Evolutionary conservation across 2,797 vertebrate genomes (phyloP).

Genomic region (Pteropus rufus): DNA sequence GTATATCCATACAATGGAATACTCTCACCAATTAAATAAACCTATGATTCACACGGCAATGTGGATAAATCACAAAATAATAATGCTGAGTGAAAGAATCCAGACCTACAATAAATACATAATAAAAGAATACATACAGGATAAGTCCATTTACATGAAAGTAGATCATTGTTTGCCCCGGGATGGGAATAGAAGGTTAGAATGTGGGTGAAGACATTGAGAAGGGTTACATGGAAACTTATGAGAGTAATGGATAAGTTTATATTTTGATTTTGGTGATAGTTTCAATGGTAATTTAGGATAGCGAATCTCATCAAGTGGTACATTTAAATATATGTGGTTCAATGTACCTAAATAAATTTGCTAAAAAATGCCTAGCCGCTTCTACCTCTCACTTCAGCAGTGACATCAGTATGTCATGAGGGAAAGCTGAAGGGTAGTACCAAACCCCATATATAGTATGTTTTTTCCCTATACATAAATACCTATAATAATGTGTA

Average conservation of each 20-base stretch:
- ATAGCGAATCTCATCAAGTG: slow-evolving; percentile 3
- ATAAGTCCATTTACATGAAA: not conserved
- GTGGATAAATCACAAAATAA: not conserved
- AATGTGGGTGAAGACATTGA: not conserved
- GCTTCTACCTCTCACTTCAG: not conserved
- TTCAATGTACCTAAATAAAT: not conserved
- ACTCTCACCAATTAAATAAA: not conserved
- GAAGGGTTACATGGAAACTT: not conserved
- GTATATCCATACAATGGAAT: not conserved
- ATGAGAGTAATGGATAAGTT: not conserved
- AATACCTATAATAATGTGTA: not conserved
- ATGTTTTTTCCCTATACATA: not conserved
- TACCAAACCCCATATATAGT: not conserved
- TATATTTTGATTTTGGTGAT: slow-evolving; percentile 17
- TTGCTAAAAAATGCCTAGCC: not conserved
- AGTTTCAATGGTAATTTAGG: not conserved
- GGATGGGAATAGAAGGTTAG: not conserved
- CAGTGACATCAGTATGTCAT: not conserved
- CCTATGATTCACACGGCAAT: not conserved
- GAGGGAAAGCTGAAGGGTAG: not conserved
- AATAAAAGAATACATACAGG: not conserved
- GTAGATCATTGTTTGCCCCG: not conserved
- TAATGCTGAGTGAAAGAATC: not conserved
- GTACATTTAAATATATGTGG: not conserved
- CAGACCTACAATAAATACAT: not conserved